Evolutionary conservation across 2,113 vertebrate genomes (phyloP).

Genomic region (Hystrix brachyura): DNA sequence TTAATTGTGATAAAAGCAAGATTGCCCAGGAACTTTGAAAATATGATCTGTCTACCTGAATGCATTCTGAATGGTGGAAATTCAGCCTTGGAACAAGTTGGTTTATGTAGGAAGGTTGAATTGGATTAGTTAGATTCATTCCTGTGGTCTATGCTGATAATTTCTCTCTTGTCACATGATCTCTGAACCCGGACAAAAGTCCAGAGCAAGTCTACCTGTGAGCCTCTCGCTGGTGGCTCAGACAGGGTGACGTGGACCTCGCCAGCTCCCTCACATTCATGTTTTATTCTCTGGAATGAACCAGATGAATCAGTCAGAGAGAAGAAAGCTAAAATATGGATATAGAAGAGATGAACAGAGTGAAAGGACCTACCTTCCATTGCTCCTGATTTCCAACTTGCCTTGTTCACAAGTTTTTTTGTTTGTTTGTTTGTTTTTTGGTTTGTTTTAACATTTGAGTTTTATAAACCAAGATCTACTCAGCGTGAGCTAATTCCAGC

Average conservation of each 20-base stretch:
- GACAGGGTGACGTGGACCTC: background rate
- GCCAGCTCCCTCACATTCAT: rapidly evolving
- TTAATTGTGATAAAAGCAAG: background rate
- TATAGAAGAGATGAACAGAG: background rate
- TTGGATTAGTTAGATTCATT: background rate
- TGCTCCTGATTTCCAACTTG: background rate
- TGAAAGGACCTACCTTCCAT: background rate
- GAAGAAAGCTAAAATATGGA: background rate
- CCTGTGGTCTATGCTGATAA: background rate
- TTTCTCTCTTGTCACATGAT: background rate
- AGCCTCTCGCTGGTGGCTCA: background rate
- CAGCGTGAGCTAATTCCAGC: background rate
- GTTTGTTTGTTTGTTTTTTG: too few species aligned
- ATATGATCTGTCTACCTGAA: background rate
- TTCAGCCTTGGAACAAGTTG: background rate
- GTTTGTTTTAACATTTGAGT: background rate
- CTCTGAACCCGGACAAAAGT: background rate
- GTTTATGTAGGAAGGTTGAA: background rate
- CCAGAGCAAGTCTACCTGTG: background rate
- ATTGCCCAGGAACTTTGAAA: background rate
- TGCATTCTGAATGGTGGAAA: background rate
- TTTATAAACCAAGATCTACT: background rate
- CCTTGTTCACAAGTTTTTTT: background rate
- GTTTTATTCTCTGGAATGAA: background rate
- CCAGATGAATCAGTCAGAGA: background rate